Evolutionary conservation across 2,113 vertebrate species (phyloP), one percentile per base, ranked within the genome.

Genomic region (Spea multiplicata): DNA sequence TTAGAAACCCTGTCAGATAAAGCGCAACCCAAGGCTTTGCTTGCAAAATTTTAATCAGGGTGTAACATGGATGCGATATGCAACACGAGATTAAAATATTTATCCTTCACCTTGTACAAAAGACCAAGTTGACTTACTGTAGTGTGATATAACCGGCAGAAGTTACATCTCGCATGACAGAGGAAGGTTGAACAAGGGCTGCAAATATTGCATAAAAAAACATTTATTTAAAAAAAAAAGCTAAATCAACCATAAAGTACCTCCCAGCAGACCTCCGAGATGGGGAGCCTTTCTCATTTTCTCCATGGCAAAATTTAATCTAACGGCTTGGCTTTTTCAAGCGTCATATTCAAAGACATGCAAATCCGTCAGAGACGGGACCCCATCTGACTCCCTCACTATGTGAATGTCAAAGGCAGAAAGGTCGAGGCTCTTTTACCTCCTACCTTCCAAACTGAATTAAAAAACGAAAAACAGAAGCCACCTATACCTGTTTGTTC

Each of bases 331-430:
- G 89, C 30, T 90, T 93, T 94, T 90, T 94, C 92, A 93, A 93
- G 92, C 91, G 55, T 93, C 92, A 87, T 92, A 93, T 93, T 93
- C 92, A 93, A 93, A 94, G 92, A 90, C 87, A 93, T 93, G 93
- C 92, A 94, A 94, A 94, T 94, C 91, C 83, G 74, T 93, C 90
- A 91, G 91, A 89, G 84, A 88, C 83, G 87, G 92, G 91, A 92
- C 91, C 92, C 88, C 92, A 92, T 94, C 93, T 93, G 94, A 94
- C 95, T 94, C 90, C 86, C 90, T 91, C 90, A 87, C 91, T 90
- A 89, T 81, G 89, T 93, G 93, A 95, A 95, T 95, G 95, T 96
- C 93, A 96, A 92, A 94, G 85, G 90, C 90, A 93, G 92, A 93
- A 91, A 93, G 91, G 93, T 91, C 87, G 88, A 85, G 86, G 84